Evolutionary conservation across 2,113 vertebrate genomes (phyloP).

Genomic region (Hippocampus abdominalis): DNA sequence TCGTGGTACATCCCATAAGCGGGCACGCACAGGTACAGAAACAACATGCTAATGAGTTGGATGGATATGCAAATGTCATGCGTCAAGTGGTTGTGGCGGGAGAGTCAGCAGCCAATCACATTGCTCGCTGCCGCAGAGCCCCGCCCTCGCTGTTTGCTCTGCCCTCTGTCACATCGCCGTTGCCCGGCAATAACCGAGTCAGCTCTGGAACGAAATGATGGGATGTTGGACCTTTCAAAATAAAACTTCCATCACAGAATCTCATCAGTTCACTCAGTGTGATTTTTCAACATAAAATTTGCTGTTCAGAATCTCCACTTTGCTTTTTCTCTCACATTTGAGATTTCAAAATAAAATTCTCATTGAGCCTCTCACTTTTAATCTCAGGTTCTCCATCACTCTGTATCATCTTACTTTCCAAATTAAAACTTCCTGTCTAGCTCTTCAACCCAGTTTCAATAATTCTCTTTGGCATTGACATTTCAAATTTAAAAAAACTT

Average conservation of each 20-base stretch:
- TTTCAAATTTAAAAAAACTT: background rate
- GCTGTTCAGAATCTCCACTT: background rate
- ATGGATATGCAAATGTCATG: background rate
- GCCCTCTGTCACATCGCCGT: slow-evolving; percentile 1
- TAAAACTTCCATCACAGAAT: background rate
- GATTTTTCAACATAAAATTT: background rate
- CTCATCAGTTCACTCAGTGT: background rate
- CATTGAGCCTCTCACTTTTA: too few relatives aligned
- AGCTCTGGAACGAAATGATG: slow-evolving; percentile 42
- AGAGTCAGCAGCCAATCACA: slow-evolving; percentile 21
- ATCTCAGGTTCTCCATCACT: too few relatives aligned
- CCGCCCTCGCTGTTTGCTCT: slow-evolving; percentile 10
- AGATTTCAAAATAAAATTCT: background rate
- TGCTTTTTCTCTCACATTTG: background rate
- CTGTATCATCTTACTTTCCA: background rate
- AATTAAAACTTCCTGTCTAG: background rate
- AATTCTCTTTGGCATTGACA: too few relatives aligned
- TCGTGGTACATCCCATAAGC: background rate
- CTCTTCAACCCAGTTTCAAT: too few relatives aligned
- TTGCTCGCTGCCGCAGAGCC: slow-evolving; percentile 39
- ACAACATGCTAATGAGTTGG: slow-evolving; percentile 6
- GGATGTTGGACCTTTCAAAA: background rate
- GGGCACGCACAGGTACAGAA: background rate
- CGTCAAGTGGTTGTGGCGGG: background rate
- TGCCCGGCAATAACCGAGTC: slow-evolving; percentile 33